Conservation (phyloP, 2,888 invertebrate genomes). For the Schrankia costaestrigalis region DNA sequence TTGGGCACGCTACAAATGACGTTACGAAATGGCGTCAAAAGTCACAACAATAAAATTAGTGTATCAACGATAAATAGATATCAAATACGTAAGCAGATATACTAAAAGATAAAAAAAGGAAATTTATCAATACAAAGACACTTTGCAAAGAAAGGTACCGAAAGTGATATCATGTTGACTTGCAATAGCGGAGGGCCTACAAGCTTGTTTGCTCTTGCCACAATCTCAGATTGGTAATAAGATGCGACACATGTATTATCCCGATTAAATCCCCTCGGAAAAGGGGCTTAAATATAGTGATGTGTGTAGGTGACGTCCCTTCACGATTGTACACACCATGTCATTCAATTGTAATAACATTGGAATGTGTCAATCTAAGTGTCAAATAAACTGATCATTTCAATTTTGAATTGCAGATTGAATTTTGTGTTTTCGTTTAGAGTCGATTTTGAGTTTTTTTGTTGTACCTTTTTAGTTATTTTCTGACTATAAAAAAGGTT, state of each 20-base stretch:
- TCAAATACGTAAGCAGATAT: conserved; percentile 45
- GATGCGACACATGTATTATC: conserved; percentile 78
- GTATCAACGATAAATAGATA: conserved; percentile 13
- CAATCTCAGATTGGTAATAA: conserved; percentile 77
- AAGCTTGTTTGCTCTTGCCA: conserved; percentile 71
- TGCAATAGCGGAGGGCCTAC: conserved; percentile 51
- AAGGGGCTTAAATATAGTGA: conserved; percentile 67
- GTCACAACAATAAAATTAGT: too few relatives aligned
- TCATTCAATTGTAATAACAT: conserved; percentile 16
- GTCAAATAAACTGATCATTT: not conserved
- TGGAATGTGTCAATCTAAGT: conserved; percentile 8
- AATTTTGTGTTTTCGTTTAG: too few relatives aligned
- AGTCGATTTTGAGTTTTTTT: too few relatives aligned
- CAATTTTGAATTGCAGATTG: too few relatives aligned
- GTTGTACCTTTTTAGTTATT: too few relatives aligned
- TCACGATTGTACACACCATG: conserved; percentile 29
- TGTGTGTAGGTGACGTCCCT: conserved; percentile 48
- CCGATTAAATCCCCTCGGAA: conserved; percentile 70
- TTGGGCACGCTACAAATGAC: too few relatives aligned
- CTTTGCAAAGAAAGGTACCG: conserved; percentile 58
- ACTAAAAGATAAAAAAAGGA: conserved; percentile 56
- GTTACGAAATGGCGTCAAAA: conserved; percentile 10
- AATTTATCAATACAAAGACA: conserved; percentile 66
- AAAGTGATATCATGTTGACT: conserved; percentile 76
- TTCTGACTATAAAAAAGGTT: too few relatives aligned